phyloP scores from a whole-genome alignment of 2,888 invertebrate species.

The Meta bourneti region DNA sequence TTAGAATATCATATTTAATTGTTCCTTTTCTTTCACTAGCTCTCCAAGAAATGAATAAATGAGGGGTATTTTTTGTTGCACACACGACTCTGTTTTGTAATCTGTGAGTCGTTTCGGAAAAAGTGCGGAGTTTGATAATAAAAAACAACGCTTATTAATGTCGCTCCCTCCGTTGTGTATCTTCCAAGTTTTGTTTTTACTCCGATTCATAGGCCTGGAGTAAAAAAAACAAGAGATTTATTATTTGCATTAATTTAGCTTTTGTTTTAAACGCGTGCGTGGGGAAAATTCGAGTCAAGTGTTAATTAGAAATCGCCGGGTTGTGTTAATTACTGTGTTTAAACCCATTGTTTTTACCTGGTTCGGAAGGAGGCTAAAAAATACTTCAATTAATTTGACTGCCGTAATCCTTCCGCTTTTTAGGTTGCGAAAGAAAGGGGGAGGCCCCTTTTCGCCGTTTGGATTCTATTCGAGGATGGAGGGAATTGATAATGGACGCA shows the following conservation, averaged over 20 bases:
- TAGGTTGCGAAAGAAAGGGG: conserved; percentile 24
- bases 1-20: conserved; percentile 72
- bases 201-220: neutral
- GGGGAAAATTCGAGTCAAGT: conserved; percentile 67
- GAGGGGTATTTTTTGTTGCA: conserved; percentile 37
- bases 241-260: conserved; percentile 72
- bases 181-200: conserved; percentile 35
- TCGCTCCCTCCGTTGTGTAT: conserved; percentile 25
- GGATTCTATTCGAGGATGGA: conserved; percentile 7
- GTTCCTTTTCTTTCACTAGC: conserved; percentile 47
- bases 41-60: conserved; percentile 33
- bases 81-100: conserved; percentile 11
- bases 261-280: conserved; percentile 65
- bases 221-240: conserved; percentile 61
- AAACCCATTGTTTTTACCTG: conserved; percentile 67
- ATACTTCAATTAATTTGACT: conserved; percentile 71
- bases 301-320: conserved; percentile 72
- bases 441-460: neutral
- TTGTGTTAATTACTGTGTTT: conserved; percentile 72
- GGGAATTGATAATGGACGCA: conserved; percentile 3
- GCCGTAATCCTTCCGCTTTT: conserved; percentile 63
- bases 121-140: conserved; percentile 14
- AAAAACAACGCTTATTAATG: conserved; percentile 49
- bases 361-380: conserved; percentile 45
- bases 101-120: conserved; percentile 32